phyloP scores from a whole-genome alignment of 2,113 vertebrate genomes.

The Vimba vimba region DNA sequence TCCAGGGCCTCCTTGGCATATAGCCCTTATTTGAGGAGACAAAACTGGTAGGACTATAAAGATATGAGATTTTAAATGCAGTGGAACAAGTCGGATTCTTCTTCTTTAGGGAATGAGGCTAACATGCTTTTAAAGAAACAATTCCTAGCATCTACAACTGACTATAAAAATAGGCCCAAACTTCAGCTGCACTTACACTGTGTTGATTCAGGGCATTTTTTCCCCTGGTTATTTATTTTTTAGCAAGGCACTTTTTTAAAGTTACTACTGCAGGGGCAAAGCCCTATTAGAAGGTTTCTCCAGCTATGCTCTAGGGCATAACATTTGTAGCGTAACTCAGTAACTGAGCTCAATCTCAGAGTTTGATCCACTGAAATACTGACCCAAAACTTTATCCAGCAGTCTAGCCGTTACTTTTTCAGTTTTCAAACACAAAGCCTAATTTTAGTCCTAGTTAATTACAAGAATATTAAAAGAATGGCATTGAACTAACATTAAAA shows the following conservation, averaged over 20 bases:
- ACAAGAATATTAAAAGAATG: neutral
- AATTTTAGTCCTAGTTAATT: neutral
- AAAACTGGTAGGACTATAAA: neutral
- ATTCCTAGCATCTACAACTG: neutral
- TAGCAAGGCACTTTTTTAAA: neutral
- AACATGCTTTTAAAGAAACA: neutral
- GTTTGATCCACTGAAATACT: neutral
- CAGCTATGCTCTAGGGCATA: neutral
- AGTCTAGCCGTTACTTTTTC: neutral
- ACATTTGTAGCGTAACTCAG: neutral
- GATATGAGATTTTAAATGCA: neutral
- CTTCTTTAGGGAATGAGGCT: neutral
- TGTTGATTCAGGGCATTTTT: conserved; percentile 17
- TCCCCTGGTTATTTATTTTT: neutral
- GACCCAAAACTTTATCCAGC: neutral
- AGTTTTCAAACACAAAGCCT: neutral
- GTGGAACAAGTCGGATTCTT: neutral
- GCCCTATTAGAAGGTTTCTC: neutral
- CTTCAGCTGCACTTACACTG: neutral
- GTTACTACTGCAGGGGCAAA: neutral
- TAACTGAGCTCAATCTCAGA: neutral
- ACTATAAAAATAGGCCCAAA: neutral
- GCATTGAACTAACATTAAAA: too few relatives aligned
- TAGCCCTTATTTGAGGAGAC: neutral
- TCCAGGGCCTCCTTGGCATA: neutral